phyloP scores from a whole-genome alignment of 2,797 vertebrate species.

The Apogon hyalosoma region DNA sequence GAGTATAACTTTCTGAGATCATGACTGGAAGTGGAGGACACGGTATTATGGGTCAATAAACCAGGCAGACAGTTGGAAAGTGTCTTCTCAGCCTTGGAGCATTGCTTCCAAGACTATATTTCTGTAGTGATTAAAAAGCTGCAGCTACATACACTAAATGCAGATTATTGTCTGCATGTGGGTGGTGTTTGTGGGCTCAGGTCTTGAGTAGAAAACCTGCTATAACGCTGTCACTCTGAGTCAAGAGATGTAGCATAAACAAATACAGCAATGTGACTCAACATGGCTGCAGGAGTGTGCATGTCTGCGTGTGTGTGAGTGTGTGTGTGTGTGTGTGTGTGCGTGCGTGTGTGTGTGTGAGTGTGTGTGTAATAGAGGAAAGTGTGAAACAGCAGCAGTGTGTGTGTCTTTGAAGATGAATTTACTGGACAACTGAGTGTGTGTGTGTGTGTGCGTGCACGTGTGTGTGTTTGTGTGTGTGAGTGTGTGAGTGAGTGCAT shows the following conservation, averaged over 20 bases:
- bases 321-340: not conserved
- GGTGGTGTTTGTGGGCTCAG: slow-evolving; percentile 44
- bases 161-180: slow-evolving; percentile 44
- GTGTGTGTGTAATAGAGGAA: not conserved
- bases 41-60: slow-evolving; percentile 55
- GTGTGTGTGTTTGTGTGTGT: slow-evolving; percentile 14
- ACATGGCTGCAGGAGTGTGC: slow-evolving; percentile 65
- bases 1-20: slow-evolving; percentile 13
- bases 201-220: slow-evolving; percentile 59
- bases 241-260: slow-evolving; percentile 65
- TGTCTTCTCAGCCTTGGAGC: slow-evolving; percentile 25
- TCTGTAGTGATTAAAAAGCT: slow-evolving; percentile 35
- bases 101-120: slow-evolving; percentile 21
- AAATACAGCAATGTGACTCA: slow-evolving; percentile 71
- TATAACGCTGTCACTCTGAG: slow-evolving; percentile 65
- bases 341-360: slow-evolving; percentile 12
- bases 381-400: slow-evolving; percentile 20
- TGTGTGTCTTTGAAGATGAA: slow-evolving; percentile 22
- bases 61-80: slow-evolving; percentile 54
- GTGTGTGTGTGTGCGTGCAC: slow-evolving; percentile 20
- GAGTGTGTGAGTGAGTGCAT: slow-evolving; percentile 23
- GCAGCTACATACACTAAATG: slow-evolving; percentile 16
- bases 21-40: slow-evolving; percentile 38
- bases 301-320: slow-evolving; percentile 14
- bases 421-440: slow-evolving; percentile 32